Evolutionary conservation across 2,888 invertebrate genomes (phyloP).

Genomic region (Ormyrus labotus): DNA sequence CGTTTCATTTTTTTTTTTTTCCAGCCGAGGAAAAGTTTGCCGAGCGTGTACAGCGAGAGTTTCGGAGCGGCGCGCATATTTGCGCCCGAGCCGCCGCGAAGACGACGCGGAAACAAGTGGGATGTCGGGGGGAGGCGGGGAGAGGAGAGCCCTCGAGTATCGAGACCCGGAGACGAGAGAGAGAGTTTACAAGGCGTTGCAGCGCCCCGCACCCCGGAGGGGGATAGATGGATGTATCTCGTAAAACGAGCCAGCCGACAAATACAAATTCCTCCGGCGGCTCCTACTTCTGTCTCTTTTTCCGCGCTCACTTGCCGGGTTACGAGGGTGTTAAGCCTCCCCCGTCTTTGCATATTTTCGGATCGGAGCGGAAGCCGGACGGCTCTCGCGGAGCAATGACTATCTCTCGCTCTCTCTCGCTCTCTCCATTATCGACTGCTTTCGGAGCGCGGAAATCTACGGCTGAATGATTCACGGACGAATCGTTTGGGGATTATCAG

Average conservation of each 20-base stretch:
- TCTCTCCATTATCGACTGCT: conserved; percentile 52
- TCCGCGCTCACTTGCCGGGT: conserved; percentile 61
- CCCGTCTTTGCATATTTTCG: background rate
- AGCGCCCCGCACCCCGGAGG: background rate
- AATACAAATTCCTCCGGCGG: conserved; percentile 67
- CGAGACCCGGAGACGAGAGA: conserved; percentile 1
- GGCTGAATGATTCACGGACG: conserved; percentile 59
- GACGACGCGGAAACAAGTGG: background rate
- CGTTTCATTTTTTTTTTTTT: too few relatives aligned
- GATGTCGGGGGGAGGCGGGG: background rate
- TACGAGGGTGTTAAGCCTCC: conserved; percentile 66
- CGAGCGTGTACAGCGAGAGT: too few relatives aligned
- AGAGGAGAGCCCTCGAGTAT: conserved; percentile 37
- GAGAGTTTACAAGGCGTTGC: conserved; percentile 29
- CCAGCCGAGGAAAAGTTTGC: too few relatives aligned
- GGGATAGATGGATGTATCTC: conserved; percentile 65
- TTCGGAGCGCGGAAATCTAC: conserved; percentile 51
- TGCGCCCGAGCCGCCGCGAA: too few relatives aligned
- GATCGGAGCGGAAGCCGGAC: too few relatives aligned
- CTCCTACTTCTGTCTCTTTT: conserved; percentile 55
- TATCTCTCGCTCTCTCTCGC: conserved; percentile 42
- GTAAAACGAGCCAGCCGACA: conserved; percentile 68
- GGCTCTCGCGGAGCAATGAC: too few relatives aligned
- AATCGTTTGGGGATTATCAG: conserved; percentile 31
- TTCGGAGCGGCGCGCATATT: too few relatives aligned